A percentile compares a stretch with the other conserved stretches of the same genome.
phyloP scores from a whole-genome alignment of 2,888 invertebrate species.

The Caenorhabditis doughertyi region DNA sequence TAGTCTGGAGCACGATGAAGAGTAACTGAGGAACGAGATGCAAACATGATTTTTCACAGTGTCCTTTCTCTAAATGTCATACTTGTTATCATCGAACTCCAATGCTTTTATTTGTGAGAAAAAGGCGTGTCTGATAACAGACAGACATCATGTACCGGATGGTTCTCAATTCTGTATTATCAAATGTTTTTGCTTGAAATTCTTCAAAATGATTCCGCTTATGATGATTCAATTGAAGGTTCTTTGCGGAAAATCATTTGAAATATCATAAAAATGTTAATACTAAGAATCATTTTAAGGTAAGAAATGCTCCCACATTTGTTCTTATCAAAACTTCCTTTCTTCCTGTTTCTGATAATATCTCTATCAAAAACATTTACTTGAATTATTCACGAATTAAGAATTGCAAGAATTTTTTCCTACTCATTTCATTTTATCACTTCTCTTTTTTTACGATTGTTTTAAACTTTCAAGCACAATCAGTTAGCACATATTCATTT shows the following conservation, averaged over 20 bases:
- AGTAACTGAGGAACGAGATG: constrained; percentile 1
- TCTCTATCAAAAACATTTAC: background rate
- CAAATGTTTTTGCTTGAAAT: constrained; percentile 9
- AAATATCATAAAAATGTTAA: constrained; percentile 20
- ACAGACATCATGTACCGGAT: constrained; percentile 32
- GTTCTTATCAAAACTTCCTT: constrained; percentile 35
- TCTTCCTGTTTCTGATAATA: constrained; percentile 11
- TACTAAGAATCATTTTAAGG: background rate
- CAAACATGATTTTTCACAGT: constrained; percentile 1
- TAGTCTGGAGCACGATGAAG: constrained; percentile 42
- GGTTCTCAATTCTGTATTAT: constrained; percentile 18
- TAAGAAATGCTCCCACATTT: background rate
- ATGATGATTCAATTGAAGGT: constrained; percentile 36
- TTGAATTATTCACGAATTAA: constrained; percentile 2
- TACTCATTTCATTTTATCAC: background rate
- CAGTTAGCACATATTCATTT: background rate
- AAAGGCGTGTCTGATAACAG: constrained; percentile 30
- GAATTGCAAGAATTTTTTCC: constrained; percentile 3
- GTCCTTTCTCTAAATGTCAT: constrained; percentile 10
- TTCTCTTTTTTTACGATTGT: background rate
- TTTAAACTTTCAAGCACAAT: background rate
- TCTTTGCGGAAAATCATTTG: background rate
- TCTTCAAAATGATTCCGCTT: constrained; percentile 22
- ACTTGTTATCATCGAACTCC: constrained; percentile 27
- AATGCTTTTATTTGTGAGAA: constrained; percentile 7